Base-by-base conservation (phyloP, 2,888 invertebrate genomes). In the Athrips mouffetella region DNA sequence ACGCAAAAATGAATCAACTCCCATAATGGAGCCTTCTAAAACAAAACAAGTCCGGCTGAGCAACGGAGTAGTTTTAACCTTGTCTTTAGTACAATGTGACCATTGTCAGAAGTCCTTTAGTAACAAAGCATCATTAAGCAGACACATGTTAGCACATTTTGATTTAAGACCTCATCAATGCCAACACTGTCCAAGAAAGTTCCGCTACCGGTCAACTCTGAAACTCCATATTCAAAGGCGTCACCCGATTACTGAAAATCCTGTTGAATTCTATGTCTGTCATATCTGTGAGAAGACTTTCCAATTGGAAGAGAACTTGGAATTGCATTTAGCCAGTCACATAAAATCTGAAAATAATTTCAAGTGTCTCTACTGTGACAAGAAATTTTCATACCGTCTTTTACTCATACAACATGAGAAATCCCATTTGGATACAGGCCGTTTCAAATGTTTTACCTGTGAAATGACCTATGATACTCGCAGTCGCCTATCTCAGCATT, bases 211-310 rank as follows among this genome's bases (percentile, higher is more conserved):
- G 42, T 89, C 91, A 20, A 92, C 91, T 50, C 77, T 94, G 42
- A 90, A 91, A 61, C 91, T 91, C 60, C 94, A 94, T 70, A 74
- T 90, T 8, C 83, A 89, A 29, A 88, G 89, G 53, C 83, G 85
- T 53, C 92, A 93, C 64, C 80, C 86, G 1, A 71, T 66, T n/a
- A 10, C 39, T 11, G 25, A 16, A 67, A 79, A 45, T 72, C 71
- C 50, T 69, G 65, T 48, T 59, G 67, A 51, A 30, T 78, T 91
- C 20, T 94, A 91, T 72, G 88, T 91, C 42, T 96, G 96, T 70
- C 85, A 91, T 62, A 91, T 93, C 57, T 96, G 96, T 72, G 90
- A 92, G 44, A 94, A 94, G 69, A 90, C 91, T 25, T 96, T 96
- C 71, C 91, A 93, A 0, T 82, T 94, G 10, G 93, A 95, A 74